Conservation (phyloP, 2,888 invertebrate species). For the Amphipyra berbera region DNA sequence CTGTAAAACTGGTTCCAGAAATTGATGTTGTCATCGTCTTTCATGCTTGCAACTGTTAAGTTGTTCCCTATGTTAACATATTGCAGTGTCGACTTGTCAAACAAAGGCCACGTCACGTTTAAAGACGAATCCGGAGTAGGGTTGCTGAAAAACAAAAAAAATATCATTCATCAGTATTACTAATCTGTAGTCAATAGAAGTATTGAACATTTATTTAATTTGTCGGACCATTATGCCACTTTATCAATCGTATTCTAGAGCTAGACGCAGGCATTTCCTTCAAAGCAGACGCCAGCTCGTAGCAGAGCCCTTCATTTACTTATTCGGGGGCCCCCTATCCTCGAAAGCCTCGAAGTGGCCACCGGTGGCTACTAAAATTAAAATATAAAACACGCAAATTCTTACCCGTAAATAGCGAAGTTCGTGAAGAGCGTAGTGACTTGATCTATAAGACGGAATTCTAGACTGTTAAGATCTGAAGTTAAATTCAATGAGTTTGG, state of each 20-base stretch:
- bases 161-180: not conserved
- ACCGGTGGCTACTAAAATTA: too few relatives aligned
- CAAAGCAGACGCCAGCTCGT: too few relatives aligned
- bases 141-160: slow-evolving; percentile 5
- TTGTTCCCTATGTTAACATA: slow-evolving; percentile 10
- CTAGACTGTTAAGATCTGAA: slow-evolving; percentile 2
- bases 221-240: too few relatives aligned
- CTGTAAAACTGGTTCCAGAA: not conserved
- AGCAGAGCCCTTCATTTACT: too few relatives aligned
- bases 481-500: not conserved
- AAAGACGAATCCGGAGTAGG: slow-evolving; percentile 11
- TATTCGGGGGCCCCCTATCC: too few relatives aligned
- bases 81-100: not conserved
- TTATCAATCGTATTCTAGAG: too few relatives aligned
- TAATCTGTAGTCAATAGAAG: not conserved
- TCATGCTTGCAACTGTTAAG: not conserved
- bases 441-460: slow-evolving; percentile 3
- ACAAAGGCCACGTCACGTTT: slow-evolving; percentile 6
- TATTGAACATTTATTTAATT: too few relatives aligned
- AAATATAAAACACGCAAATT: not conserved
- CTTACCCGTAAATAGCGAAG: slow-evolving; percentile 15
- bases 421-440: slow-evolving; percentile 9
- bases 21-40: not conserved
- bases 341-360: too few relatives aligned
- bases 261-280: too few relatives aligned